Evolutionary conservation across 2,797 vertebrate species (phyloP).

Genomic region (Anguilla obscura): DNA sequence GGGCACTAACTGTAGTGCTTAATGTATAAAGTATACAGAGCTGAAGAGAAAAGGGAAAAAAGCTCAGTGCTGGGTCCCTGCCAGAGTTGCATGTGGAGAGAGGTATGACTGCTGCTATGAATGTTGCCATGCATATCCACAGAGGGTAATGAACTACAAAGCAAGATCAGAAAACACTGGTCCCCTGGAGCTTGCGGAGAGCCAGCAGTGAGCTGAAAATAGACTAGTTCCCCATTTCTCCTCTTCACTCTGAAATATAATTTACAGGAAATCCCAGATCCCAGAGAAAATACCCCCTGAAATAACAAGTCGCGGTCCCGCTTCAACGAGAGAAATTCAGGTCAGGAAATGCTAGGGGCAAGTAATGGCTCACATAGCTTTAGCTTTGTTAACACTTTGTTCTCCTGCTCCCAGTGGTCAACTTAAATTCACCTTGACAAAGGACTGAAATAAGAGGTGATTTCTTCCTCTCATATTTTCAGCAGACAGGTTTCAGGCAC

Average conservation of each 20-base stretch:
- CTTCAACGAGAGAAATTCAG: not conserved
- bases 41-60: not conserved
- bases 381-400: constrained; percentile 9
- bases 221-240: not conserved
- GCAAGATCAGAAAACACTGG: not conserved
- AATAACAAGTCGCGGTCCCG: not conserved
- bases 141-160: not conserved
- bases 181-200: not conserved
- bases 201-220: not conserved
- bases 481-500: not conserved
- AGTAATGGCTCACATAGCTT: not conserved
- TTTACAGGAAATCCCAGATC: constrained; percentile 18
- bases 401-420: not conserved
- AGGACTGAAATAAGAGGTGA: not conserved
- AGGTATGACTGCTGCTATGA: not conserved
- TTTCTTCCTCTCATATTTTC: constrained; percentile 9
- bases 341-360: not conserved
- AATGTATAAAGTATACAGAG: not conserved
- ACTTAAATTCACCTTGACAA: not conserved
- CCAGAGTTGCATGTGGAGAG: not conserved
- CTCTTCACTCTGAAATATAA: not conserved
- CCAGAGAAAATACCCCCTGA: not conserved
- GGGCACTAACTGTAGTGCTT: not conserved
- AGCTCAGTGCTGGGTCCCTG: not conserved
- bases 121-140: not conserved